Conservation (phyloP, 2,113 vertebrate genomes). For the Stegastes partitus region DNA sequence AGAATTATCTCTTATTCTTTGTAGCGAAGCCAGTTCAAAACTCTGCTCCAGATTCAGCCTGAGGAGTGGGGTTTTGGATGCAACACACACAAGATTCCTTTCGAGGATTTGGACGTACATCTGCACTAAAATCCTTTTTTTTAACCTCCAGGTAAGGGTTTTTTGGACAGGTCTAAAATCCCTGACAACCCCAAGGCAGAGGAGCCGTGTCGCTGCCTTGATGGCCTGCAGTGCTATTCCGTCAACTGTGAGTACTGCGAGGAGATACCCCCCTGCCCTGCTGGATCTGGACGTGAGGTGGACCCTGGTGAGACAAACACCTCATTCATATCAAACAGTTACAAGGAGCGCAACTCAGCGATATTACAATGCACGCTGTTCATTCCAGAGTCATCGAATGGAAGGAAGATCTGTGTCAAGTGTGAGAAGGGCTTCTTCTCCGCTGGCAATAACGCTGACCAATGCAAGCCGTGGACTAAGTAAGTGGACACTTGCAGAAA, state of each 20-base stretch:
- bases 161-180: slow-evolving; percentile 64
- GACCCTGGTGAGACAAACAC: slow-evolving; percentile 65
- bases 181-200: slow-evolving; percentile 84
- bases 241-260: slow-evolving; percentile 92
- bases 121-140: neutral
- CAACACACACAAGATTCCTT: neutral
- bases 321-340: neutral
- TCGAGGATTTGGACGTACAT: neutral
- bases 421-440: slow-evolving; percentile 91
- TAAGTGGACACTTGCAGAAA: slow-evolving; percentile 79
- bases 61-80: no score
- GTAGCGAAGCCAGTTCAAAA: neutral
- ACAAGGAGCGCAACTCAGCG: neutral
- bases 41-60: no score
- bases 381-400: slow-evolving; percentile 65
- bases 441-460: slow-evolving; percentile 74
- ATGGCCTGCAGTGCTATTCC: slow-evolving; percentile 87
- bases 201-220: slow-evolving; percentile 87
- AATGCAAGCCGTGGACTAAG: slow-evolving; percentile 93
- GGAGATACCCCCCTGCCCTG: slow-evolving; percentile 84
- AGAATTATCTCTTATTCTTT: neutral
- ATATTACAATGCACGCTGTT: neutral
- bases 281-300: slow-evolving; percentile 84
- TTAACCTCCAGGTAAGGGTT: slow-evolving; percentile 86
- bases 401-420: slow-evolving; percentile 70